Evolutionary conservation across 1,140 invertebrate species (phyloP).

Genomic region (Eurosta solidaginis): DNA sequence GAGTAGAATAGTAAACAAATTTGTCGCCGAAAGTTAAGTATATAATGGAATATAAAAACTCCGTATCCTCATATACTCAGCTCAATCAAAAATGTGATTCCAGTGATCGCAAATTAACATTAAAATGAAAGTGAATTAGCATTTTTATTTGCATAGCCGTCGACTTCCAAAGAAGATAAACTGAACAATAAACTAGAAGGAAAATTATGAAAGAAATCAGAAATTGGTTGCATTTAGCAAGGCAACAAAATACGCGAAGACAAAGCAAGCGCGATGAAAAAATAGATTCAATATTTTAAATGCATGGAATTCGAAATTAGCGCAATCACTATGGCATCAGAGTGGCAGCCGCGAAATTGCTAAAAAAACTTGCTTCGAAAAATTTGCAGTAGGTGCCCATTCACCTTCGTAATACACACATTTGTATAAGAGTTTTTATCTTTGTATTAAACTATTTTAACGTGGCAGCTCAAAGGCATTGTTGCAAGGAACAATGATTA

Average conservation of each 20-base stretch:
- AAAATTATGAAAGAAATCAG: not conserved
- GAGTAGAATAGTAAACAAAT: not conserved
- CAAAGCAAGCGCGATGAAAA: not conserved
- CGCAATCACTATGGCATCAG: not conserved
- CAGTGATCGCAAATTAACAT: not conserved
- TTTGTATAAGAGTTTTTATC: not conserved
- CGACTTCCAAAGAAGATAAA: too few relatives aligned
- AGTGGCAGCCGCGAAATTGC: not conserved
- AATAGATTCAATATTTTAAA: not conserved
- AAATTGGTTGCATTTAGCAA: not conserved
- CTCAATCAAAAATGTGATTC: too few relatives aligned
- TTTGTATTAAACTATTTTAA: too few relatives aligned
- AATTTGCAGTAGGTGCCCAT: not conserved
- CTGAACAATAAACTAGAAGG: too few relatives aligned
- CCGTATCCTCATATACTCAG: too few relatives aligned
- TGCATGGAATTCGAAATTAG: not conserved
- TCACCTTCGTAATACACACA: not conserved
- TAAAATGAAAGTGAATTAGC: not conserved
- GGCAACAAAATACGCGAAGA: not conserved
- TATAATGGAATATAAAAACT: too few relatives aligned
- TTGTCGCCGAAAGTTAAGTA: not conserved
- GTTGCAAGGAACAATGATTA: too few relatives aligned
- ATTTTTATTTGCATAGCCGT: not conserved
- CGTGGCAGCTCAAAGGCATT: too few relatives aligned
- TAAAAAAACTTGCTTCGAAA: not conserved